A percentile compares a stretch with the other conserved stretches of the same genome.
Evolutionary conservation across 2,888 invertebrate species (phyloP).

Genomic region (Serripes groenlandicus): DNA sequence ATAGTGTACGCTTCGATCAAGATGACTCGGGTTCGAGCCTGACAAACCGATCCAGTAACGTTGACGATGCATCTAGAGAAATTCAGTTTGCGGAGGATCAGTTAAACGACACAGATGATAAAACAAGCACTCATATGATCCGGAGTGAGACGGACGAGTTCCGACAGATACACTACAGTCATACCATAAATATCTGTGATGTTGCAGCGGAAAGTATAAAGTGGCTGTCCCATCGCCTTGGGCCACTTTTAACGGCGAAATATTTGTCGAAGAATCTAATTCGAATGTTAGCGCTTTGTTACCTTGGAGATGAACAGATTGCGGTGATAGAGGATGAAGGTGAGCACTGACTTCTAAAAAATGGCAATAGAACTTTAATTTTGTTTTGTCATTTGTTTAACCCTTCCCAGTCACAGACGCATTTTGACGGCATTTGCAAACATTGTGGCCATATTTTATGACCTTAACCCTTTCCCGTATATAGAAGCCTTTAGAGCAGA

Average conservation of each 20-base stretch:
- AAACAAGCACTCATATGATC: constrained; percentile 73
- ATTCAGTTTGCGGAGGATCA: constrained; percentile 50
- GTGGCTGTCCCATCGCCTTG: constrained; percentile 97
- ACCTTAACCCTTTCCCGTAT: no score
- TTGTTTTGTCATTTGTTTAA: neutral
- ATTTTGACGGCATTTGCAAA: neutral
- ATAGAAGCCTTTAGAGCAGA: no score
- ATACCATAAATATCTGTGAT: constrained; percentile 83
- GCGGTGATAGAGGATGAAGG: constrained; percentile 69
- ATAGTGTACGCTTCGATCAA: constrained; percentile 56
- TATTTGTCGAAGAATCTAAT: constrained; percentile 96
- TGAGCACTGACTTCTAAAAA: constrained; percentile 39
- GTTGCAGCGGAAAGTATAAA: constrained; percentile 87
- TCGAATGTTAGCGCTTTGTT: constrained; percentile 97
- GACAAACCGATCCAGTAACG: neutral
- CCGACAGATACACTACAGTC: constrained; percentile 74
- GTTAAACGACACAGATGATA: constrained; percentile 35
- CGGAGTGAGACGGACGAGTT: constrained; percentile 85
- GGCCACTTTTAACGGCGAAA: constrained; percentile 96
- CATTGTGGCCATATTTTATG: no score
- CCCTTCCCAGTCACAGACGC: neutral
- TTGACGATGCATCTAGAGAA: constrained; percentile 24
- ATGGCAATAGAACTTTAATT: neutral
- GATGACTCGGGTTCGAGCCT: constrained; percentile 10
- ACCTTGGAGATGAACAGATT: constrained; percentile 89